A percentile compares a stretch with the other conserved stretches of the same genome.
These are phyloP conservation scores for Macquaria ambigua DNA, from an alignment of 2,113 vertebrate genomes.

Conservation along the genomic window DNA sequence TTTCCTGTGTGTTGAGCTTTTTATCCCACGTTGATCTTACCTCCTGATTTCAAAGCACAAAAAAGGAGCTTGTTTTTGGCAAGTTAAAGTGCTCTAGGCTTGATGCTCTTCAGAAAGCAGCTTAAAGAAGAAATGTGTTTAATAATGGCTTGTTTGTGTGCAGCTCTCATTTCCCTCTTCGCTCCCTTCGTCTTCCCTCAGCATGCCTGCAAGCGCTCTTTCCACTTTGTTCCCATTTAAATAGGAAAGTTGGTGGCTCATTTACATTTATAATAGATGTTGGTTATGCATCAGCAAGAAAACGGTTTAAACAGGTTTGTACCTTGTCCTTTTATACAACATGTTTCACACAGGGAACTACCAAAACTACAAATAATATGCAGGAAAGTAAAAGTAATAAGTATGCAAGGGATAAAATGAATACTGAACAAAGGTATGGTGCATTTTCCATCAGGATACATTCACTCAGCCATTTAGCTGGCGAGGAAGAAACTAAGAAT, in stretches of 20 bases:
- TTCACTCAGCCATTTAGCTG: not conserved
- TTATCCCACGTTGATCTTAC: slow-evolving; percentile 78
- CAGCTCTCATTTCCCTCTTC: slow-evolving; percentile 70
- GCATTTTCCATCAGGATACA: not conserved
- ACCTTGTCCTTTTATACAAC: slow-evolving; percentile 16
- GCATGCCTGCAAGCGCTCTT: slow-evolving; percentile 69
- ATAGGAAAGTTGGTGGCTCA: slow-evolving; percentile 69
- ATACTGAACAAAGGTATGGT: too few relatives aligned
- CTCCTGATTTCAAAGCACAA: slow-evolving; percentile 76
- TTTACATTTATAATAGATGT: slow-evolving; percentile 77
- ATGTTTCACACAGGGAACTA: not conserved
- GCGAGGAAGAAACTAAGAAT: not conserved
- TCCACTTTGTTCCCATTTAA: slow-evolving; percentile 73
- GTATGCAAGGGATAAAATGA: not conserved
- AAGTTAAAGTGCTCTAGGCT: slow-evolving; percentile 78
- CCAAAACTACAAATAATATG: not conserved
- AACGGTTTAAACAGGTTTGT: slow-evolving; percentile 36
- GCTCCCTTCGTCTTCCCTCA: slow-evolving; percentile 62
- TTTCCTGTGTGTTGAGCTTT: slow-evolving; percentile 79
- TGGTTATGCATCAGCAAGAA: slow-evolving; percentile 64
- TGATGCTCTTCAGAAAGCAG: slow-evolving; percentile 72
- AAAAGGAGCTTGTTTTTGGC: slow-evolving; percentile 72
- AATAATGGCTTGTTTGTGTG: slow-evolving; percentile 76
- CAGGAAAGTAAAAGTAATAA: not conserved
- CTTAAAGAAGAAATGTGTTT: slow-evolving; percentile 75